phyloP scores from a whole-genome alignment of 2,888 invertebrate genomes.

The Cyaniris semiargus region DNA sequence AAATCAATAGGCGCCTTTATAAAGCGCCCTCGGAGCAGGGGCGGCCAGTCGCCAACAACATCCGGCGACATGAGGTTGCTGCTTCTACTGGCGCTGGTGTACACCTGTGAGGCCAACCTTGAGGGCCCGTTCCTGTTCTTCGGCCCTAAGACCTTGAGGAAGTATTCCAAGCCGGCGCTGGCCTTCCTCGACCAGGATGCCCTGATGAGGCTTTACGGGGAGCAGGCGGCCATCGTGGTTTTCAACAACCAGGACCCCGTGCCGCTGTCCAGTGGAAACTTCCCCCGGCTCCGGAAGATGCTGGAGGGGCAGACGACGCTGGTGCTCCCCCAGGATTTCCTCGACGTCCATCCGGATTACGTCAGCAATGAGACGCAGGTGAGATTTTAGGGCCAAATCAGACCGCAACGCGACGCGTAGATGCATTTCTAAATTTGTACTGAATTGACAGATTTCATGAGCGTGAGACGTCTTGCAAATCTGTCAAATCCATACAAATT shows the following conservation, averaged over 20 bases:
- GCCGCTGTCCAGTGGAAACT: constrained; percentile 76
- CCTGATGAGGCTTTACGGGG: constrained; percentile 79
- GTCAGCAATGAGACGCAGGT: constrained; percentile 83
- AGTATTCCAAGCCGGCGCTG: constrained; percentile 74
- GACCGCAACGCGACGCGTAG: no score
- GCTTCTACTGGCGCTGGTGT: constrained; percentile 3
- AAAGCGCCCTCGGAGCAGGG: background rate
- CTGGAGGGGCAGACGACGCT: constrained; percentile 73
- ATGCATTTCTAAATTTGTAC: no score
- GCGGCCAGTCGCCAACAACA: background rate
- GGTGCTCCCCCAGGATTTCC: constrained; percentile 79
- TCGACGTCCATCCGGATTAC: constrained; percentile 81
- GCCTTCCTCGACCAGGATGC: constrained; percentile 77
- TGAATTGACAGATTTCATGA: no score
- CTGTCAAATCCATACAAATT: no score
- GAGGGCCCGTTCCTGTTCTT: constrained; percentile 83
- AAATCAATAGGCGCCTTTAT: constrained; percentile 2
- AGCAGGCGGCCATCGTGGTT: constrained; percentile 80
- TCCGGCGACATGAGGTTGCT: background rate
- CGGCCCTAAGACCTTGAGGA: constrained; percentile 75
- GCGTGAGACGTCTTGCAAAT: no score
- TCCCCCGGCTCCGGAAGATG: constrained; percentile 79
- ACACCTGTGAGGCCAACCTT: constrained; percentile 52
- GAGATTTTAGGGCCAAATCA: no score
- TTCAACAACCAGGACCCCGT: constrained; percentile 81